Evolutionary conservation across 2,888 invertebrate genomes (phyloP), one percentile per base, ranked within the genome.

Genomic region (Ischnus inquisitorius): DNA sequence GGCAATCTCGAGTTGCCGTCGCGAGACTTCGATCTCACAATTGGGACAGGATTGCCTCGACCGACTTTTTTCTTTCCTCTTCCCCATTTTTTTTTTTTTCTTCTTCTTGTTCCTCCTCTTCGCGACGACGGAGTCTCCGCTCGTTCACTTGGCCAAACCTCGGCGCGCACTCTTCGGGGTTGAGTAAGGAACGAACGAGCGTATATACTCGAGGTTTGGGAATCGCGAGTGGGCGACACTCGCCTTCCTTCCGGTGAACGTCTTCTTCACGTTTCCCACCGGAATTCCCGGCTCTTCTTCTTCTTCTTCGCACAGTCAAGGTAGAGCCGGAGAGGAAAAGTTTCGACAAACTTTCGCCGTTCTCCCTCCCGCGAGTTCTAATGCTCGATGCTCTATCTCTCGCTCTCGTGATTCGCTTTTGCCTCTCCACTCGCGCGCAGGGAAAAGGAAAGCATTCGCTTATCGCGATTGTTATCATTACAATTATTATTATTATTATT

Each of bases 391-490:
- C 76, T n/a, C n/a, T 77, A 41, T 76, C 57, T n/a, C 57, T 41
- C 1, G 12, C 48, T 69, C 19, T 60, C 22, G 4, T 25, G 57
- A 57, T 57, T 57, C 57, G 57, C 25, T 39, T 3, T 2, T 12
- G 22, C 22, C 10, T 4, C 4, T n/a, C 12, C 8, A 16, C 60
- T 71, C 34, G 19, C 41, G 43, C 69, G 19, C 22, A 51, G 54
- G 78, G 76, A 69, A 60, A 67, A 67, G 79, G 34, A 80, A 87
- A 87, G 81, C 77, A 80, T 87, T 88, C 84, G 87, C 87, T 88
- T 87, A 87, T 88, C 85, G 76, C 76, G 85, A 86, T 88, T 88
- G 86, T 87, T 85, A 86, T 88, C 86, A 72, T 87, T 79, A 83
- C 85, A 81, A 86, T 86, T 82, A 84, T 87, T 85, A 86, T 78